Evolutionary conservation across 2,113 vertebrate species (phyloP).

Genomic region (Probosciger aterrimus): DNA sequence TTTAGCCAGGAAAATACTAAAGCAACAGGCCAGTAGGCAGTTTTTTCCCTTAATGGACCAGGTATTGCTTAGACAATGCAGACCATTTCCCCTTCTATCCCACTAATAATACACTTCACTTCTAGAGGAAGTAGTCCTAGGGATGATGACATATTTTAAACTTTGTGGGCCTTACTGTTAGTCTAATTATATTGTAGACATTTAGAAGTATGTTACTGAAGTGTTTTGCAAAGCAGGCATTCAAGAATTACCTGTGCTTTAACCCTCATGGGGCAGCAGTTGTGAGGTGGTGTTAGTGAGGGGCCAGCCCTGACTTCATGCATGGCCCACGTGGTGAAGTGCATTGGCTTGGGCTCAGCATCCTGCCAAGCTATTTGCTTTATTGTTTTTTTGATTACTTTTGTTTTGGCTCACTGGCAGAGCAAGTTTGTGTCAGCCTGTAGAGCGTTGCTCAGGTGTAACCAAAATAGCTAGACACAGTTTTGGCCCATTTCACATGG

Average conservation of each 20-base stretch:
- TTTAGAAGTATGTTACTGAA: neutral
- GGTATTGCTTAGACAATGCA: slow-evolving; percentile 54
- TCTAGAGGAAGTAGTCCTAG: slow-evolving; percentile 42
- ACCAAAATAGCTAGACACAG: neutral
- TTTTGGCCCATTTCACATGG: neutral
- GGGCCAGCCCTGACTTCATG: neutral
- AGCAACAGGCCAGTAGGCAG: slow-evolving; percentile 17
- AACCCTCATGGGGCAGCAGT: neutral
- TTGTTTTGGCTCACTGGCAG: neutral
- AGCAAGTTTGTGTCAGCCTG: neutral
- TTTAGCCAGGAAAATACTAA: slow-evolving; percentile 39
- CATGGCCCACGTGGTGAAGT: neutral
- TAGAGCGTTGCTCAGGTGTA: neutral
- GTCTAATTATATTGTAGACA: neutral
- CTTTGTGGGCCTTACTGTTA: neutral
- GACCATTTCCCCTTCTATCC: slow-evolving; percentile 10
- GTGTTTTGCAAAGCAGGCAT: accelerated
- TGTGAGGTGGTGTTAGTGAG: neutral
- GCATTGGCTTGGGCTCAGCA: neutral
- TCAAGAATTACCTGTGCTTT: neutral
- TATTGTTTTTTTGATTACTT: neutral
- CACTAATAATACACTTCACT: neutral
- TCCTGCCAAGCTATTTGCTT: neutral
- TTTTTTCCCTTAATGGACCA: slow-evolving; percentile 36
- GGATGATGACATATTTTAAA: neutral